Conservation (phyloP, 2,888 invertebrate species). For the Iselma pallidipennis region DNA sequence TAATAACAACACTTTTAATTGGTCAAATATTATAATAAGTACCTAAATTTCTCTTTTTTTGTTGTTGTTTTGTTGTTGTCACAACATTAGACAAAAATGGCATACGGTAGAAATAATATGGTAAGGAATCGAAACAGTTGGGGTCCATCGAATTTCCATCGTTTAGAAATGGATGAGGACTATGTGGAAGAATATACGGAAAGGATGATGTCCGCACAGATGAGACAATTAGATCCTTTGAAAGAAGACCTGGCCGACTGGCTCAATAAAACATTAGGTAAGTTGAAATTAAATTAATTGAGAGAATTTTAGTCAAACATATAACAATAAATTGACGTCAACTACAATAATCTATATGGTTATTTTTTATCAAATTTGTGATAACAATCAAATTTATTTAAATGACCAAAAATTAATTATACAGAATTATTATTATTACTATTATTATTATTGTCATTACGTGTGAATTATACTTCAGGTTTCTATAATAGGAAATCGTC, state of each 20-base stretch:
- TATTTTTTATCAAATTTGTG: background rate
- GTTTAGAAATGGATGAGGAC: slow-evolving; percentile 46
- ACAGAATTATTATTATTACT: background rate
- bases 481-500: slow-evolving; percentile 1
- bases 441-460: background rate
- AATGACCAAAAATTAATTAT: background rate
- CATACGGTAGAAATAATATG: slow-evolving; percentile 38
- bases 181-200: slow-evolving; percentile 64
- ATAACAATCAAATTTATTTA: background rate
- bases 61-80: background rate
- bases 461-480: slow-evolving; percentile 1
- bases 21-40: no score
- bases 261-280: slow-evolving; percentile 84
- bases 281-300: slow-evolving; percentile 57
- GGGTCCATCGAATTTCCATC: slow-evolving; percentile 60
- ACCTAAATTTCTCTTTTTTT: background rate
- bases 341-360: no score
- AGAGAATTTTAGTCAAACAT: background rate
- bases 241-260: slow-evolving; percentile 88
- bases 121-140: slow-evolving; percentile 60
- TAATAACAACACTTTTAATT: background rate
- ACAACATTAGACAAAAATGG: slow-evolving; percentile 28
- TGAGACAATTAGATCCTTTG: slow-evolving; percentile 77
- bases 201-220: slow-evolving; percentile 75
- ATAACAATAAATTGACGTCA: background rate